Conservation (phyloP, 1,140 invertebrate species). For the Procambarus virginalis region DNA sequence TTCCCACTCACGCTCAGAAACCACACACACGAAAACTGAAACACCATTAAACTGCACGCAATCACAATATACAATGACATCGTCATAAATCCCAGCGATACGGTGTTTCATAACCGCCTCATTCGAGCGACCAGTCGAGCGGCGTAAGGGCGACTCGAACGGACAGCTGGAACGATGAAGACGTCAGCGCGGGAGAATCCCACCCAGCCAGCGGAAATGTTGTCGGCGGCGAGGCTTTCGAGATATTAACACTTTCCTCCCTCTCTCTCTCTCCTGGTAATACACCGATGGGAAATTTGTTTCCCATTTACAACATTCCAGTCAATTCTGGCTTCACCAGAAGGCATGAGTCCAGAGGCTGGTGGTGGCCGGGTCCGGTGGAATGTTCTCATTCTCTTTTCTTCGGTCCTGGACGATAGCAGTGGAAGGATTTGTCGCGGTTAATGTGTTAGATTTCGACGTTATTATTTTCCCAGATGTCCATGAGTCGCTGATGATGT, state of each 20-base stretch:
- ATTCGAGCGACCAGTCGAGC: no score
- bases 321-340: not conserved
- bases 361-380: no score
- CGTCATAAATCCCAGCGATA: no score
- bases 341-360: not conserved
- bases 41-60: no score
- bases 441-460: not conserved
- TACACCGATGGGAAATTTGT: not conserved
- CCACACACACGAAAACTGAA: no score
- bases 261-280: constrained; percentile 17
- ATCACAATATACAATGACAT: no score
- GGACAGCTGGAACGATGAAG: constrained; percentile 37
- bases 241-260: constrained; percentile 39
- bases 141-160: not conserved
- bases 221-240: not conserved
- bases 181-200: constrained; percentile 37
- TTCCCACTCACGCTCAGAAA: not conserved
- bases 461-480: not conserved
- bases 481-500: not conserved
- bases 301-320: constrained; percentile 8
- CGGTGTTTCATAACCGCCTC: no score
- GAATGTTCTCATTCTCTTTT: no score
- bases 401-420: no score
- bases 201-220: constrained; percentile 45
- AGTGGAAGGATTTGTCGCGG: not conserved